phyloP scores from a whole-genome alignment of 2,797 vertebrate species.

The Pseudochromis fuscus region DNA sequence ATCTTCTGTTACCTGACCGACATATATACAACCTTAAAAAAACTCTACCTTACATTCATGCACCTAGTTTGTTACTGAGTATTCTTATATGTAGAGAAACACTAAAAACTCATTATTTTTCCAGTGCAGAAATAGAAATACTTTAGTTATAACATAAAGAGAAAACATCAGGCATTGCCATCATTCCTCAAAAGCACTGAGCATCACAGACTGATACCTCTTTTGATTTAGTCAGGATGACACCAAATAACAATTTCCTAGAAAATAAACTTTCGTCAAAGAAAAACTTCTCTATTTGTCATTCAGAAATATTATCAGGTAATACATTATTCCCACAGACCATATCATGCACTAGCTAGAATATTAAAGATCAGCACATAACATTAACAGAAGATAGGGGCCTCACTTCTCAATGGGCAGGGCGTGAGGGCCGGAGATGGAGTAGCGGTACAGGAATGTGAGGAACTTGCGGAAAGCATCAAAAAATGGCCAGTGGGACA shows the following conservation, averaged over 20 bases:
- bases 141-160: no score
- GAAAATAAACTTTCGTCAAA: no score
- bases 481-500: constrained; percentile 99
- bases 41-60: background rate
- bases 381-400: background rate
- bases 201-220: background rate
- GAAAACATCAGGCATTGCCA: background rate
- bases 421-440: constrained; percentile 96
- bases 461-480: constrained; percentile 98
- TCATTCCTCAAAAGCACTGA: background rate
- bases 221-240: no score
- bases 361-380: background rate
- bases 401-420: constrained; percentile 99
- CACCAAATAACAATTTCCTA: background rate
- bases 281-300: background rate
- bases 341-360: background rate
- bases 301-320: background rate
- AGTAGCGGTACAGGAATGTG: constrained; percentile 98
- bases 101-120: no score
- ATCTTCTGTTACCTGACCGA: constrained; percentile 2
- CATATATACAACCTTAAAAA: background rate
- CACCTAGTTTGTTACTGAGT: background rate
- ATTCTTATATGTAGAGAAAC: no score
- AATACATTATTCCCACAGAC: background rate
- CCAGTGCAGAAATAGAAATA: no score